Evolutionary conservation across 2,113 vertebrate species (phyloP), one percentile per base, ranked within the genome.

Genomic region (Chelonoidis abingdonii): DNA sequence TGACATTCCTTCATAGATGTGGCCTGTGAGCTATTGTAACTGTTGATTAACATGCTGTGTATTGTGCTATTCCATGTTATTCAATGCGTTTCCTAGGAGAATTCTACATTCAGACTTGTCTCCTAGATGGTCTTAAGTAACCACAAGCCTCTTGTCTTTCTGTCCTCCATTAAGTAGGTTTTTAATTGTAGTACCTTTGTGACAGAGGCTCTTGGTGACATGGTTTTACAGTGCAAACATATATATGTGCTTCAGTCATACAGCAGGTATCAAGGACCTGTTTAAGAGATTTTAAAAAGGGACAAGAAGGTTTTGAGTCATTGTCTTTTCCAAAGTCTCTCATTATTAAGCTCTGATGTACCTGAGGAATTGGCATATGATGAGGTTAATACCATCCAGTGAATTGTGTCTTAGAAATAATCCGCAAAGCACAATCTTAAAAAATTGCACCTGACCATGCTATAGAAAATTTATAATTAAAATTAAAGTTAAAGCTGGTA

Each of bases 281-380:
- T 31, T 85, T 89, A 89, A 89, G 95, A 91, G 12, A 83, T 92
- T 94, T 89, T 14, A 13, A 62, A 95, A 89, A n/a, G 29, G 35
- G 21, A 65, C 27, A 17, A 57, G 17, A 69, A 9, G 31, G 3
- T 69, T 72, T 72, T 38, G n/a, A 72, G 65, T 72, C n/a, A 22
- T n/a, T 65, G 57, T 80, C 2, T 0, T 89, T 95, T 92, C n/a
- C 38, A 59, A 83, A 57, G 49, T 25, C 17, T 88, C 50, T 96
- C 25, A 52, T 57, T 84, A 53, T 75, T 89, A 57, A 91, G 56
- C 35, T 31, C 92, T 88, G n/a, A 8, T 89, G 75, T 88, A 49
- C 83, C 78, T 87, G 47, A 41, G 84, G 88, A 69, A 92, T 87
- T 87, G 54, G 24, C 90, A 38, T 10, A 3, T 9, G 35, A 78